Percentiles rank a stretch among this genome's conserved stretches.
phyloP scores from a whole-genome alignment of 2,888 invertebrate species.

The Temnothorax rugatulus region DNA sequence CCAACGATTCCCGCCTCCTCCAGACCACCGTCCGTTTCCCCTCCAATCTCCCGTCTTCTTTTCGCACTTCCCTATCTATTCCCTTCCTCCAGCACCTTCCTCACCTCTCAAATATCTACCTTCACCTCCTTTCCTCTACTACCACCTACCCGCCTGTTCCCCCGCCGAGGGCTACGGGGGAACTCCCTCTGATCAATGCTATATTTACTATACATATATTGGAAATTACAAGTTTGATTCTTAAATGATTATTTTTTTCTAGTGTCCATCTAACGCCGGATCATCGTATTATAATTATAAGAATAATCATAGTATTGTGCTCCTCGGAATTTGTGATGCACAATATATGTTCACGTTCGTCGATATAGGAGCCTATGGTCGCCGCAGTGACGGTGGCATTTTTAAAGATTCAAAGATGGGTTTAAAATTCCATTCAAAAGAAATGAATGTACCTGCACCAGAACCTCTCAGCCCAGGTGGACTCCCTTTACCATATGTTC shows the following conservation, averaged over 20 bases:
- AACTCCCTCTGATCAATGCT: neutral
- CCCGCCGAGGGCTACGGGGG: too few species aligned
- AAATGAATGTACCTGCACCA: constrained; percentile 8
- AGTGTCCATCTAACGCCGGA: neutral
- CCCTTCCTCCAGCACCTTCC: too few species aligned
- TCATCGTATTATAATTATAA: neutral
- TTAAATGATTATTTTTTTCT: neutral
- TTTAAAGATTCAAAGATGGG: neutral
- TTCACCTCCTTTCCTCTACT: too few species aligned
- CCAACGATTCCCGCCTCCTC: too few species aligned
- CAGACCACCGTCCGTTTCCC: too few species aligned
- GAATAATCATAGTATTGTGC: neutral
- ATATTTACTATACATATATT: neutral
- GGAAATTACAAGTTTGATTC: neutral
- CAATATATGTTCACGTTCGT: neutral
- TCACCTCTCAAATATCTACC: too few species aligned
- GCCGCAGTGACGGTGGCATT: constrained; percentile 3
- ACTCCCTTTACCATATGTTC: neutral
- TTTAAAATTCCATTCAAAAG: neutral
- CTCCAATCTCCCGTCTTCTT: too few species aligned
- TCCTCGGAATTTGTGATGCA: neutral
- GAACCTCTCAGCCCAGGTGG: neutral
- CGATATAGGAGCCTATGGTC: neutral
- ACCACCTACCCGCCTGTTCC: too few species aligned
- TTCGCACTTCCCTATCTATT: too few species aligned